phyloP scores from a whole-genome alignment of 2,797 vertebrate genomes.

The Sebastes aleutianus region DNA sequence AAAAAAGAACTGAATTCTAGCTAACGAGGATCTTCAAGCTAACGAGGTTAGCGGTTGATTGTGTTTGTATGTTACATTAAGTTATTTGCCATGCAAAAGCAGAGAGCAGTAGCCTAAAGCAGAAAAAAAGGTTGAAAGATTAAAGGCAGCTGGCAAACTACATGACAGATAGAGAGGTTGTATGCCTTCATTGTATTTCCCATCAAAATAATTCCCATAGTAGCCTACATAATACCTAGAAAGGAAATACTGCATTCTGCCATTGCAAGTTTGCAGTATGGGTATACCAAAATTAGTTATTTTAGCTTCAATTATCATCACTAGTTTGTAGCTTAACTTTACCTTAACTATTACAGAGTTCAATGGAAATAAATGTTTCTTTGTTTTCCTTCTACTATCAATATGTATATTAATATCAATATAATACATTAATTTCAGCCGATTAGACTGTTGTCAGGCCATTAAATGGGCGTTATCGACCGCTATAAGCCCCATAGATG shows the following conservation, averaged over 20 bases:
- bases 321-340: background rate
- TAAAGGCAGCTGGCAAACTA: background rate
- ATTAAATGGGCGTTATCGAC: no score
- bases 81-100: background rate
- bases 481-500: no score
- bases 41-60: background rate
- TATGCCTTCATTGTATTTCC: background rate
- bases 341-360: background rate
- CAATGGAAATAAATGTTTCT: background rate
- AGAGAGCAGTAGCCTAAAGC: background rate
- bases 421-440: background rate
- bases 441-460: no score
- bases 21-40: background rate
- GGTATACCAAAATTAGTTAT: background rate
- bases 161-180: background rate
- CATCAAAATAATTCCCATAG: background rate
- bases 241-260: background rate
- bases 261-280: background rate
- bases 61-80: background rate
- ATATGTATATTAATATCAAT: background rate
- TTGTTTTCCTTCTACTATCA: background rate
- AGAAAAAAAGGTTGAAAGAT: background rate
- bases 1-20: slow-evolving; percentile 2
- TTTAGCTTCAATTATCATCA: background rate
- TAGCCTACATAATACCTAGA: background rate